phyloP scores from a whole-genome alignment of 2,113 vertebrate genomes.

The Apus apus region DNA sequence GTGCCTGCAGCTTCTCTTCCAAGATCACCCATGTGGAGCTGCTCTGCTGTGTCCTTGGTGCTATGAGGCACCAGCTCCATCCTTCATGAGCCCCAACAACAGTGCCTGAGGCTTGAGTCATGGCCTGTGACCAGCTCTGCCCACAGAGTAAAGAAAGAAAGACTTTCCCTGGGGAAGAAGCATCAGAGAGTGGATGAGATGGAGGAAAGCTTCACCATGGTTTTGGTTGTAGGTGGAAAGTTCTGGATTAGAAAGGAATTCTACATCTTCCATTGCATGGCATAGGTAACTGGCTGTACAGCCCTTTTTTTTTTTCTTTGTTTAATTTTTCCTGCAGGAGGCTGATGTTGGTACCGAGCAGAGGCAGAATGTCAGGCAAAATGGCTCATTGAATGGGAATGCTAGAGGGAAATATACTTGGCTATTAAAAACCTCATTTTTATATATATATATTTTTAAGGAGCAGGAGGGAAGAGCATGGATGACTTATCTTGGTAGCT shows the following conservation, averaged over 20 bases:
- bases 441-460: too few relatives aligned
- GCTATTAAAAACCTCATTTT: neutral
- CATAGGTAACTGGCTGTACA: too few relatives aligned
- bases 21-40: too few relatives aligned
- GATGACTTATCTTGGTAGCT: neutral
- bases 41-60: too few relatives aligned
- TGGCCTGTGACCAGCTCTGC: too few relatives aligned
- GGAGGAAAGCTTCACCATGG: neutral
- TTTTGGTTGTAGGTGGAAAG: neutral
- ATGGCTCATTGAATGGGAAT: neutral
- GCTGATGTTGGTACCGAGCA: too few relatives aligned
- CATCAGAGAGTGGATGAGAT: neutral
- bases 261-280: neutral
- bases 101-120: too few relatives aligned
- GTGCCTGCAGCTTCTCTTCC: too few relatives aligned
- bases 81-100: too few relatives aligned
- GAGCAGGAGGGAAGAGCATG: too few relatives aligned
- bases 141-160: neutral
- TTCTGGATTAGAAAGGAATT: neutral
- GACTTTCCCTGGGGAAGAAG: neutral
- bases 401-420: too few relatives aligned
- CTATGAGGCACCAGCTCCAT: too few relatives aligned
- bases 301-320: neutral
- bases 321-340: neutral
- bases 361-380: neutral